phyloP scores from a whole-genome alignment of 2,888 invertebrate genomes.

The Drosophila affinis region DNA sequence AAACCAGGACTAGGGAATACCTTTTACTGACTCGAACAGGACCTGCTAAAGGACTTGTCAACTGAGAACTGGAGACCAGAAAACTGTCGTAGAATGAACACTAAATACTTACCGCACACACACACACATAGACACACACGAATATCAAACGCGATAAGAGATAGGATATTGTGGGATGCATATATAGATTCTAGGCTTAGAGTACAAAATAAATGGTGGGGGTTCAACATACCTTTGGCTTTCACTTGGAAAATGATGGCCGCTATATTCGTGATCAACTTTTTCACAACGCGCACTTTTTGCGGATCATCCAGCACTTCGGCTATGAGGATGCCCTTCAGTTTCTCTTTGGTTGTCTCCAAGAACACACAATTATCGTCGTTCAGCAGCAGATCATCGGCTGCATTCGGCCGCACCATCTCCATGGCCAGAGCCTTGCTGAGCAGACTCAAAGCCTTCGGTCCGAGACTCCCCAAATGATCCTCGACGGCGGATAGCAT shows the following conservation, averaged over 20 bases:
- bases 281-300: slow-evolving; percentile 89
- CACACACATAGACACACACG: too few species aligned
- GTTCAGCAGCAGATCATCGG: slow-evolving; percentile 89
- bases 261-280: slow-evolving; percentile 90
- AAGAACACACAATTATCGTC: slow-evolving; percentile 90
- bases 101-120: neutral
- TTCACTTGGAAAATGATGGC: slow-evolving; percentile 88
- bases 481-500: slow-evolving; percentile 92
- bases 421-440: slow-evolving; percentile 91
- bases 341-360: slow-evolving; percentile 93
- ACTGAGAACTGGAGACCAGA: too few species aligned
- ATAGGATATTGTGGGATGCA: neutral
- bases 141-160: too few species aligned
- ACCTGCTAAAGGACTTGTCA: too few species aligned
- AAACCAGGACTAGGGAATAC: neutral
- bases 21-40: neutral
- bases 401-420: slow-evolving; percentile 89
- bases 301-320: slow-evolving; percentile 86
- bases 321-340: slow-evolving; percentile 91
- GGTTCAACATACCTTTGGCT: slow-evolving; percentile 83
- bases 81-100: neutral
- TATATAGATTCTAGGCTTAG: neutral
- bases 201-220: neutral
- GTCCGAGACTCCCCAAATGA: slow-evolving; percentile 92
- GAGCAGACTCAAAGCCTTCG: slow-evolving; percentile 90